A percentile compares a stretch with the other conserved stretches of the same genome.
Conservation (phyloP, 2,797 vertebrate genomes). For the Carapus acus region DNA sequence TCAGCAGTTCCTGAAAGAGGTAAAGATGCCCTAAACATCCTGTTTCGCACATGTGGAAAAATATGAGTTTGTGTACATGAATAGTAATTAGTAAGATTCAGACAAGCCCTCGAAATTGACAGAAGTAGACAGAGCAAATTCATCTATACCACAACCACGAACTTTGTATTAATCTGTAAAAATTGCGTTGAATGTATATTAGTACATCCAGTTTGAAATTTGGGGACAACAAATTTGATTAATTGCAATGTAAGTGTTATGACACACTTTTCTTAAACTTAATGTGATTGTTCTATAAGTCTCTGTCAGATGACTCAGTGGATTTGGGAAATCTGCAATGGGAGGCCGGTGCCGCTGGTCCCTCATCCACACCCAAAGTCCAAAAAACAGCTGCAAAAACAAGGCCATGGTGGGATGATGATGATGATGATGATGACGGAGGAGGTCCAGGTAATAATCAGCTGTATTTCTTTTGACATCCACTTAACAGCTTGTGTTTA, state of each 20-base stretch:
- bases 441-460: conserved; percentile 44
- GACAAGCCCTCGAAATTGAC: no score
- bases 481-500: background rate
- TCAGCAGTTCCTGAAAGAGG: conserved; percentile 93
- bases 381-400: conserved; percentile 62
- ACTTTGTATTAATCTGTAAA: no score
- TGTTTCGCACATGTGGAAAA: no score
- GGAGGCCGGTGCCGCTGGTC: conserved; percentile 50
- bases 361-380: conserved; percentile 32
- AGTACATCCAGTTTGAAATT: no score
- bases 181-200: no score
- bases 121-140: no score
- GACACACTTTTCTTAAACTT: background rate
- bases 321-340: conserved; percentile 68
- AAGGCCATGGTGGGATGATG: conserved; percentile 67
- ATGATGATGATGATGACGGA: conserved; percentile 62
- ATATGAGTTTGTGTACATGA: no score
- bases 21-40: conserved; percentile 44
- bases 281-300: conserved; percentile 62
- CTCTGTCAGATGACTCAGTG: conserved; percentile 92
- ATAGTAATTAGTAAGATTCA: no score
- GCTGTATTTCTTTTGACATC: background rate
- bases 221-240: no score
- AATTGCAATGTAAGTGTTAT: no score
- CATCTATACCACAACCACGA: no score